A percentile compares a stretch with the other conserved stretches of the same genome.
phyloP scores from a whole-genome alignment of 2,888 invertebrate species.

The Trachelus iudaicus region DNA sequence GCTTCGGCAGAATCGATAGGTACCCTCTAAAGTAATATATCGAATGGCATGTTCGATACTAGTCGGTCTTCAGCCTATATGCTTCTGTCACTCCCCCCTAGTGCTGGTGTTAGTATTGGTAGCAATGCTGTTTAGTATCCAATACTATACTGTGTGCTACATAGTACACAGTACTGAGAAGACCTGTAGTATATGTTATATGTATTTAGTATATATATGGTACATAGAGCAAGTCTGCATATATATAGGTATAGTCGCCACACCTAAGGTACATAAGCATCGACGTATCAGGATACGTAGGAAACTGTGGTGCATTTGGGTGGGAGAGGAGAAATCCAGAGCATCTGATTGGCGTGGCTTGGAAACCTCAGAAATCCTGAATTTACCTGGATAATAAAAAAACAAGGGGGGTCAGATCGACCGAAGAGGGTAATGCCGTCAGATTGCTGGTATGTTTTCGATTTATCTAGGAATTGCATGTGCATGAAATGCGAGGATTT shows the following conservation, averaged over 20 bases:
- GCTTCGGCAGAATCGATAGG: constrained; percentile 55
- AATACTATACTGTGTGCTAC: background rate
- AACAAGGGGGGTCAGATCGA: background rate
- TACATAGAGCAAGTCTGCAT: background rate
- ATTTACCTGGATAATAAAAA: background rate
- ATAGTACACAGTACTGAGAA: background rate
- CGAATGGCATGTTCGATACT: constrained; percentile 13
- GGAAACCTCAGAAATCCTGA: background rate
- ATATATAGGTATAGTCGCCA: background rate
- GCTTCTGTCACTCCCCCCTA: background rate
- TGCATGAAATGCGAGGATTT: too few species aligned
- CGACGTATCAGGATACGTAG: background rate
- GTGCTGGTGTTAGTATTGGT: background rate
- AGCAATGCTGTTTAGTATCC: background rate
- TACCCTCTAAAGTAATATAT: constrained; percentile 50
- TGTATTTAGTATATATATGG: background rate
- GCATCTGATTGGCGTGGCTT: background rate
- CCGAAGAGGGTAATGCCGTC: background rate
- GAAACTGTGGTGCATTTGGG: background rate
- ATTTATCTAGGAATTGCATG: background rate
- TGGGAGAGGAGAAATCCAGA: background rate
- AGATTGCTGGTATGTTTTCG: background rate
- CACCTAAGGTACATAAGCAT: background rate
- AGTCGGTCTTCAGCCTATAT: background rate
- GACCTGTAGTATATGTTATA: background rate